Percentiles rank a stretch among this genome's conserved stretches.
Conservation (phyloP, 2,113 vertebrate species). For the Lota lota region DNA sequence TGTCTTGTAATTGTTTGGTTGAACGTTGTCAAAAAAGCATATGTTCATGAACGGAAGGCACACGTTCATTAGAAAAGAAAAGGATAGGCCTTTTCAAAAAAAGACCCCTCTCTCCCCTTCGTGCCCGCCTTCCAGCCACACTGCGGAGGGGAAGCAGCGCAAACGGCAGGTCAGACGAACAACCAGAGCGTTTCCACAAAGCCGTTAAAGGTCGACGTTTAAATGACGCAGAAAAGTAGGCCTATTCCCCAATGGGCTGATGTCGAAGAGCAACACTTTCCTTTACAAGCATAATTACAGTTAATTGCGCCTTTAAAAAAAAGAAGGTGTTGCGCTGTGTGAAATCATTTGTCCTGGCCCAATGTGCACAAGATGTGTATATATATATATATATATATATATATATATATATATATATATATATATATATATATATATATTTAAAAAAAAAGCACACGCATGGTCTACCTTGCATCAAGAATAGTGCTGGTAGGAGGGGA, state of each 20-base stretch:
- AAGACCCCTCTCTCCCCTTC: constrained; percentile 47
- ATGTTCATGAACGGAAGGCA: constrained; percentile 13
- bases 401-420: no score
- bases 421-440: no score
- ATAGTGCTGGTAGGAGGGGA: background rate
- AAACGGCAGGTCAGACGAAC: constrained; percentile 41
- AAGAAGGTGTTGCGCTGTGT: constrained; percentile 62
- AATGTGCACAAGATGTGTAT: constrained; percentile 24
- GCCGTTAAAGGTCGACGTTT: constrained; percentile 65
- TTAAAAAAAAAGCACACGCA: constrained; percentile 46
- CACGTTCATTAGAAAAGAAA: no score
- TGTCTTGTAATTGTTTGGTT: no score
- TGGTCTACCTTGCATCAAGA: constrained; percentile 25
- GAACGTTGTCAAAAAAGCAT: constrained; percentile 18
- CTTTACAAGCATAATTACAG: constrained; percentile 67
- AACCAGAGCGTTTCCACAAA: constrained; percentile 55
- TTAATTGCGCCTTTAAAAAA: constrained; percentile 65
- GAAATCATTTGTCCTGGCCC: constrained; percentile 60
- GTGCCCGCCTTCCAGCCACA: constrained; percentile 41
- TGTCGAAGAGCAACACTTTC: constrained; percentile 58
- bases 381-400: no score
- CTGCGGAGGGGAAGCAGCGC: constrained; percentile 48
- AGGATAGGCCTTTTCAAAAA: constrained; percentile 16
- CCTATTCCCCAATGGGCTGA: constrained; percentile 61
- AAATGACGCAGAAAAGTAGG: constrained; percentile 69